phyloP scores from a whole-genome alignment of 2,888 invertebrate species.

The Periphyllus acericola region DNA sequence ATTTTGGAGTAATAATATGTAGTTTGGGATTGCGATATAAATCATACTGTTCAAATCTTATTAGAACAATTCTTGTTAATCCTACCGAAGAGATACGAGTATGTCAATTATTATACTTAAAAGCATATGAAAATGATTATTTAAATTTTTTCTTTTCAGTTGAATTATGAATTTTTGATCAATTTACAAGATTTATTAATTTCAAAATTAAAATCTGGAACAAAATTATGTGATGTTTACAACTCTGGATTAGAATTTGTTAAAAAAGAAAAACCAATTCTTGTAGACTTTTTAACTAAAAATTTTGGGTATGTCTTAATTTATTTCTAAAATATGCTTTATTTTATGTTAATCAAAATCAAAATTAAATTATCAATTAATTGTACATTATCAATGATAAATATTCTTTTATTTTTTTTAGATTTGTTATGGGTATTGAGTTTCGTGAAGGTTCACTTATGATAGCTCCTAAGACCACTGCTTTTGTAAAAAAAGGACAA shows the following conservation, averaged over 20 bases:
- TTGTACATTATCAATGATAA: neutral
- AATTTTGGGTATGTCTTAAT: conserved; percentile 78
- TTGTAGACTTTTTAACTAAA: conserved; percentile 91
- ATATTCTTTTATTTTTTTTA: conserved; percentile 65
- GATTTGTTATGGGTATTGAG: conserved; percentile 97
- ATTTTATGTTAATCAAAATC: neutral
- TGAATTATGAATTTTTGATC: conserved; percentile 91
- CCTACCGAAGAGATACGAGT: conserved; percentile 78
- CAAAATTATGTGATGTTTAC: conserved; percentile 87
- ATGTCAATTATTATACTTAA: conserved; percentile 42
- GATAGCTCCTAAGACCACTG: conserved; percentile 88
- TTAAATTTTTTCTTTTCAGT: conserved; percentile 70
- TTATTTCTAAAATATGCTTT: neutral
- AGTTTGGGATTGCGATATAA: conserved; percentile 95
- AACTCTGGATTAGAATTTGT: conserved; percentile 83
- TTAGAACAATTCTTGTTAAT: conserved; percentile 94
- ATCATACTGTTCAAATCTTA: conserved; percentile 97
- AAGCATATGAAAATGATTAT: neutral
- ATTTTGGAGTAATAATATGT: conserved; percentile 96
- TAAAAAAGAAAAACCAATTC: conserved; percentile 84
- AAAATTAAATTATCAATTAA: neutral
- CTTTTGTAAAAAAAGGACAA: conserved; percentile 89
- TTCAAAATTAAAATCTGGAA: conserved; percentile 83
- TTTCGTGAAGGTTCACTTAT: conserved; percentile 94
- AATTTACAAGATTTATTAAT: conserved; percentile 90